Conservation (phyloP, 2,888 invertebrate species). For the Tortrix viridana region DNA sequence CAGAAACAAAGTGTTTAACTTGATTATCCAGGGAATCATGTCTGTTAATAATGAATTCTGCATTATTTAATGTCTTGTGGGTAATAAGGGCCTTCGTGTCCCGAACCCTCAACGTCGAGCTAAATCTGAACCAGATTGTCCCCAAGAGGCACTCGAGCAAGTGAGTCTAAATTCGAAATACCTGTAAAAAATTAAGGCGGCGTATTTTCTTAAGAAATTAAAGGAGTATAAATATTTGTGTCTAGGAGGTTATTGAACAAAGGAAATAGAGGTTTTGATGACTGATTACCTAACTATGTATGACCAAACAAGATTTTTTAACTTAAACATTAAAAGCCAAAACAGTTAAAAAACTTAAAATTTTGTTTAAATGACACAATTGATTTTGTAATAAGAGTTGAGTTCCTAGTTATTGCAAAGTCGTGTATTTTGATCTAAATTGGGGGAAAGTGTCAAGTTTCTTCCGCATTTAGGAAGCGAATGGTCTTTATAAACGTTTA, state of each 20-base stretch:
- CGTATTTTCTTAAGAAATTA: not conserved
- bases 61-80: not conserved
- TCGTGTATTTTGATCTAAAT: not conserved
- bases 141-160: constrained; percentile 8
- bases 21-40: not conserved
- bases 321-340: not conserved
- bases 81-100: constrained; percentile 11
- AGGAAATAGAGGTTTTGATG: constrained; percentile 1
- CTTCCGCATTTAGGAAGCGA: not conserved
- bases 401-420: not conserved
- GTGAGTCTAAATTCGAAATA: constrained; percentile 14
- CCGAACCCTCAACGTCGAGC: constrained; percentile 17
- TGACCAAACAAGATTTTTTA: not conserved
- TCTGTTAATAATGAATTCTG: no score
- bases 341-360: not conserved
- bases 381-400: not conserved
- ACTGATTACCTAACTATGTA: not conserved
- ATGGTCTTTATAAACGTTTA: constrained; percentile 14
- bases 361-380: no score
- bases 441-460: not conserved
- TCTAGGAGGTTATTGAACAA: constrained; percentile 13
- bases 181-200: not conserved
- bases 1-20: not conserved
- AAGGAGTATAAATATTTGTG: not conserved
- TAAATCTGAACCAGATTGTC: constrained; percentile 17